Evolutionary conservation across 2,797 vertebrate genomes (phyloP), one percentile per base, ranked within the genome.

Genomic region (Dermochelys coriacea): DNA sequence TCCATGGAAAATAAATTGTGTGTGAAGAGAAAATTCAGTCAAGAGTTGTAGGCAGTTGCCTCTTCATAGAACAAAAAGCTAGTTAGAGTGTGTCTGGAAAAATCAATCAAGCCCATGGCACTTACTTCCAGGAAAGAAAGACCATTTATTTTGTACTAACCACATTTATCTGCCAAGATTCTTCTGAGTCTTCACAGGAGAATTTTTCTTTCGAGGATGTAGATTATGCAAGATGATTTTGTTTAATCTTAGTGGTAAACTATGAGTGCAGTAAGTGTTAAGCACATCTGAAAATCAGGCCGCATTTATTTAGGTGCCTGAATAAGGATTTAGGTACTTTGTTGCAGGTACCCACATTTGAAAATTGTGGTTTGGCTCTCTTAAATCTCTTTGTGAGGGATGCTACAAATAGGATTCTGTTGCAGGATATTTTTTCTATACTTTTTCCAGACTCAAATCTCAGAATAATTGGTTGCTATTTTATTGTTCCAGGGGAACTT

Each of bases 171-270:
- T 92, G 77, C 77, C 52, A 90, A 91, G 77, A 50, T 47, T 89
- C 29, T 89, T 80, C 45, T 49, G 37, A 93, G 51, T 89, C n/a
- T 47, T 87, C 87, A 82, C 80, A 93, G 68, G 55, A 93, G 59
- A 93, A 45, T 31, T 91, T 91, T 92, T 54, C 41, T 79, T 85
- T 74, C 74, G 64, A 88, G 89, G 15, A 59, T 86, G 29, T 82
- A 90, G 77, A 79, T 95, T 95, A 86, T 82, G 91, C n/a, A 94
- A 93, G 77, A 79, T 68, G 89, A 41, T 87, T 94, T 89, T 92
- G 31, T 93, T 83, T 79, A 90, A 90, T 89, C 79, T 95, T 93
- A 89, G 54, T 71, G 75, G 55, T 89, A 64, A 92, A 55, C 29
- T 88, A 88, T 57, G 21, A n/a, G 27, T 94, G 23, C 34, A 87